Evolutionary conservation across 2,797 vertebrate species (phyloP).

Genomic region (Coreius guichenoti): DNA sequence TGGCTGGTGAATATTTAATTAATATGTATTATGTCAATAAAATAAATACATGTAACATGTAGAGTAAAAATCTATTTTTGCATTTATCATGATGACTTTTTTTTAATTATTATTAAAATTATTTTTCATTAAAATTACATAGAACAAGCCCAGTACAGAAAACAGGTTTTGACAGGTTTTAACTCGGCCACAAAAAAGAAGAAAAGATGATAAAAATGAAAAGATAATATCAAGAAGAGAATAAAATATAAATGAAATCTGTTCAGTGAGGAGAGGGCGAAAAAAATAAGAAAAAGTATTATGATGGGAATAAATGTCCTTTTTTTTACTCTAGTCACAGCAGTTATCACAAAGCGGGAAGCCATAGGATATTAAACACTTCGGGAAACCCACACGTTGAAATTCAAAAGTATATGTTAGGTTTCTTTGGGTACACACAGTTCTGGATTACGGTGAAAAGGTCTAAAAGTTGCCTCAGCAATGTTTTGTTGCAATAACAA

Average conservation of each 20-base stretch:
- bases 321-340: neutral
- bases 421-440: slow-evolving; percentile 1
- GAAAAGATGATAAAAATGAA: neutral
- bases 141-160: neutral
- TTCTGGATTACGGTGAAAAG: neutral
- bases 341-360: neutral
- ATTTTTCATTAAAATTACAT: too few relatives aligned
- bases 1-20: neutral
- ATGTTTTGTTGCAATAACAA: neutral
- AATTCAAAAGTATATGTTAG: neutral
- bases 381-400: neutral
- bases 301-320: neutral
- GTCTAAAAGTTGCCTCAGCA: neutral
- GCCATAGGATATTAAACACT: neutral
- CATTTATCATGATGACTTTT: neutral
- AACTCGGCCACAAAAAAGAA: neutral
- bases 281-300: neutral
- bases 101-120: too few relatives aligned
- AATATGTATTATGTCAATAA: neutral
- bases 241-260: neutral
- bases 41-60: neutral
- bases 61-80: neutral
- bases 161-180: neutral
- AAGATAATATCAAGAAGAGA: neutral
- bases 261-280: too few relatives aligned